Evolutionary conservation across 2,797 vertebrate genomes (phyloP).

Genomic region (Distichodus sexfasciatus): DNA sequence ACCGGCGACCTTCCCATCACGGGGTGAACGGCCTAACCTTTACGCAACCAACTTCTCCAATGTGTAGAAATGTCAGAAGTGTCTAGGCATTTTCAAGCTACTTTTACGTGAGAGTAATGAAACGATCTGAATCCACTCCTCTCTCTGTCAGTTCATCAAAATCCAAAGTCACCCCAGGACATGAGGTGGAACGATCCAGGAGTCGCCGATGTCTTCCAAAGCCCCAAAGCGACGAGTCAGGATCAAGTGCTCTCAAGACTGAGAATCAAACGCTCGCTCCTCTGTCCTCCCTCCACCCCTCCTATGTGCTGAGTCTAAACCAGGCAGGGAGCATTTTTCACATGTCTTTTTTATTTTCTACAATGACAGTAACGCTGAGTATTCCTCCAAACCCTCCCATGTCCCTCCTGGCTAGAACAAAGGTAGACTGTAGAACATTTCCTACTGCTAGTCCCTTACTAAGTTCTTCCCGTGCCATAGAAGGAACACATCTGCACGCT

Average conservation of each 20-base stretch:
- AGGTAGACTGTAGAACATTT: neutral
- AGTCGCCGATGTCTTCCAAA: conserved; percentile 32
- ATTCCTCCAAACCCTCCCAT: conserved; percentile 25
- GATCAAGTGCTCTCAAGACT: neutral
- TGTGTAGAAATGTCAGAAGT: too few species aligned
- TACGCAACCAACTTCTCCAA: too few species aligned
- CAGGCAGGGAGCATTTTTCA: conserved; percentile 55
- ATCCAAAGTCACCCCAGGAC: too few species aligned
- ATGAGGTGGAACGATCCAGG: neutral
- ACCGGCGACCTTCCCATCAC: too few species aligned
- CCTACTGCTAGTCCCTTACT: neutral
- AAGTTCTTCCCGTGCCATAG: too few species aligned
- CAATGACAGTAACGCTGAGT: conserved; percentile 32
- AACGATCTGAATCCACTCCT: too few species aligned
- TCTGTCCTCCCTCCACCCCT: conserved; percentile 10
- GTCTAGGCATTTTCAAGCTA: too few species aligned
- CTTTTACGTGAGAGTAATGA: too few species aligned
- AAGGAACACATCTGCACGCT: too few species aligned
- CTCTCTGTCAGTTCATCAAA: too few species aligned
- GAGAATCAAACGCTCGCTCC: conserved; percentile 13
- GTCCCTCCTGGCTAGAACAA: conserved; percentile 7
- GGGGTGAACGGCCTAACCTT: too few species aligned
- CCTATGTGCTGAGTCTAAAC: conserved; percentile 35
- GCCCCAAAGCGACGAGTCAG: conserved; percentile 21
- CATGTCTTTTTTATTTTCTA: conserved; percentile 45